Conservation (phyloP, 2,113 vertebrate genomes). For the Delphinapterus leucas region DNA sequence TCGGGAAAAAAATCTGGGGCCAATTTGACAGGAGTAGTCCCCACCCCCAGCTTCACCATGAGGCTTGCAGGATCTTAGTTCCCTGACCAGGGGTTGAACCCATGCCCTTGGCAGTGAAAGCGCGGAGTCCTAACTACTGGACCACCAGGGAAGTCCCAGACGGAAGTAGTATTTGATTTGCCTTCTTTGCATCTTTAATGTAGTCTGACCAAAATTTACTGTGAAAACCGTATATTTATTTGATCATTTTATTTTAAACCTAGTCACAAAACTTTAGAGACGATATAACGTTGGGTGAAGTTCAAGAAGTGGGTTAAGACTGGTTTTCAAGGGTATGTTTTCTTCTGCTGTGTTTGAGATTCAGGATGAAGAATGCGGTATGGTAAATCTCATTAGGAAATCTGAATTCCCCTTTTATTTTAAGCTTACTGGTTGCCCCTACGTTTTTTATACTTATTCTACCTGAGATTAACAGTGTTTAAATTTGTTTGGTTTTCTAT, state of each 20-base stretch:
- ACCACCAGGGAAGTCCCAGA: background rate
- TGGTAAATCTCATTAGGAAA: background rate
- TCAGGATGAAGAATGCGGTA: conserved; percentile 10
- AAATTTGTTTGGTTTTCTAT: conserved; percentile 5
- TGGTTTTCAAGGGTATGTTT: background rate
- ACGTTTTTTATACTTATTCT: background rate
- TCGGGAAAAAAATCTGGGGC: background rate
- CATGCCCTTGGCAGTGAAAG: background rate
- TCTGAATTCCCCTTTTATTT: conserved; percentile 31
- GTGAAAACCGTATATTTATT: background rate
- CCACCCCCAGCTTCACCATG: no score
- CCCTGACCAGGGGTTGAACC: background rate
- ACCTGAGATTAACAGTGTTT: conserved; percentile 21
- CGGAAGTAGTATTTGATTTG: background rate
- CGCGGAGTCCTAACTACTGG: background rate
- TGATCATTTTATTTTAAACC: conserved; percentile 3
- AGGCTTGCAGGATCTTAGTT: background rate
- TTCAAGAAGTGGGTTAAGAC: background rate
- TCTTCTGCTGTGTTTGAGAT: background rate
- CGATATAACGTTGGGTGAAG: background rate
- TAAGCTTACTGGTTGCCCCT: conserved; percentile 8
- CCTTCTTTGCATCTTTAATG: conserved; percentile 17
- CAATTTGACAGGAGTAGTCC: background rate
- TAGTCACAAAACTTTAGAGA: background rate
- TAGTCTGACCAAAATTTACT: background rate